Evolutionary conservation across 2,113 vertebrate species (phyloP).

Genomic region (Ptyas mucosa): DNA sequence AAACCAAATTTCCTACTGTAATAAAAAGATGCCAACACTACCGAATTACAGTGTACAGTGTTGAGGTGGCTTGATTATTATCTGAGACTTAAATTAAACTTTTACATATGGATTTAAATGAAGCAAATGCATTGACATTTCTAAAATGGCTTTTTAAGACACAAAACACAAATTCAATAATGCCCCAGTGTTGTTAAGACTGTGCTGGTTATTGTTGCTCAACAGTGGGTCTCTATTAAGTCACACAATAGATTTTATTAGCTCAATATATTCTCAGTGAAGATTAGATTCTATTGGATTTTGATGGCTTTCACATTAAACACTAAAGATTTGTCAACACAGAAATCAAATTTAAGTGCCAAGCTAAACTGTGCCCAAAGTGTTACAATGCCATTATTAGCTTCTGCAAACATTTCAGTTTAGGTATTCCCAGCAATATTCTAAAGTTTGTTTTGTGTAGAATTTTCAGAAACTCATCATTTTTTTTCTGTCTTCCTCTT

Average conservation of each 20-base stretch:
- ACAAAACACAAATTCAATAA: constrained; percentile 36
- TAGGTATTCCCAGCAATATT: constrained; percentile 41
- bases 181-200: constrained; percentile 48
- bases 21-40: constrained; percentile 3
- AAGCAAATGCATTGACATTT: constrained; percentile 21
- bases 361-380: constrained; percentile 51
- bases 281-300: constrained; percentile 66
- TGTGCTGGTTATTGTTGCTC: constrained; percentile 51
- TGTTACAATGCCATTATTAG: constrained; percentile 49
- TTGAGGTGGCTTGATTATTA: constrained; percentile 33
- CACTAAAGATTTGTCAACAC: constrained; percentile 63
- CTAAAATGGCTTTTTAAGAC: constrained; percentile 33
- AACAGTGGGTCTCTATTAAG: constrained; percentile 59
- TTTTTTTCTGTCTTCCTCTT: neutral
- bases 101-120: constrained; percentile 22
- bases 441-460: constrained; percentile 9
- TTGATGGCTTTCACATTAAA: constrained; percentile 61
- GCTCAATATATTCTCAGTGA: constrained; percentile 60
- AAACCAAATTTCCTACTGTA: constrained; percentile 19
- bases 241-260: constrained; percentile 66
- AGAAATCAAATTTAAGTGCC: constrained; percentile 59
- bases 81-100: constrained; percentile 9
- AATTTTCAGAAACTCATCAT: constrained; percentile 19
- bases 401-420: constrained; percentile 37
- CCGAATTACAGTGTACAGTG: constrained; percentile 29